Base-by-base conservation (phyloP, 2,888 invertebrate genomes). In the Drosophila tanythrix region DNA sequence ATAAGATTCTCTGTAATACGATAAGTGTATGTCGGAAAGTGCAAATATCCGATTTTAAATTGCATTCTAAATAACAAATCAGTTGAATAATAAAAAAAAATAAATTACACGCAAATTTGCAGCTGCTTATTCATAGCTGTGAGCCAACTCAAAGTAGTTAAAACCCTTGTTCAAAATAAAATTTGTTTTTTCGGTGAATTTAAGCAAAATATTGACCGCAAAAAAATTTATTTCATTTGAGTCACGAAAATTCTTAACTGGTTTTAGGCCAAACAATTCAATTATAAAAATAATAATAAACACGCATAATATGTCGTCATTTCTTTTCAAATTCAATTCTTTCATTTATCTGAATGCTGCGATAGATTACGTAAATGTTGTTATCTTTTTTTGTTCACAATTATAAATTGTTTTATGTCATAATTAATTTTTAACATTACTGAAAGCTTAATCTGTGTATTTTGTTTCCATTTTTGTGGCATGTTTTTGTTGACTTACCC, bases 401-500 rank as follows among this genome's bases (percentile, higher is more conserved):
- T 36, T 21, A 38, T 13, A 38, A 67, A 70, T 61, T 55, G 40
- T 57, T 72, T 65, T 70, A 31, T 51, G 13, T 51, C 55, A 70
- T 70, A 83, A 81, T 84, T 89, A 72, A 81, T 81, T 83, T 84
- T 78, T 55, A 74, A 79, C 73, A 71, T 55, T 67, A 51, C 53
- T 67, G 38, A 70, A 59, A 21, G 51, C 35, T 61, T 68, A 73
- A 85, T 66, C 68, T 72, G 52, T 35, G 31, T 18, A 25, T 57
- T 46, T 67, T 35, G 36, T 35, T 51, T 13, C 38, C 50, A 59
- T 62, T 35, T 62, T 58, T 53, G n/a, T 55, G 31, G 36, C 7
- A 13, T 13, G 18, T 43, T 53, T 53, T 52, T 40, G 38, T 15
- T 13, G 29, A 27, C 33, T 29, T 58, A 27, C 53, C 57, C n/a